Base-by-base conservation (phyloP, 53 echinoderm and acorn worm species). In the Echinarachnius parma region DNA sequence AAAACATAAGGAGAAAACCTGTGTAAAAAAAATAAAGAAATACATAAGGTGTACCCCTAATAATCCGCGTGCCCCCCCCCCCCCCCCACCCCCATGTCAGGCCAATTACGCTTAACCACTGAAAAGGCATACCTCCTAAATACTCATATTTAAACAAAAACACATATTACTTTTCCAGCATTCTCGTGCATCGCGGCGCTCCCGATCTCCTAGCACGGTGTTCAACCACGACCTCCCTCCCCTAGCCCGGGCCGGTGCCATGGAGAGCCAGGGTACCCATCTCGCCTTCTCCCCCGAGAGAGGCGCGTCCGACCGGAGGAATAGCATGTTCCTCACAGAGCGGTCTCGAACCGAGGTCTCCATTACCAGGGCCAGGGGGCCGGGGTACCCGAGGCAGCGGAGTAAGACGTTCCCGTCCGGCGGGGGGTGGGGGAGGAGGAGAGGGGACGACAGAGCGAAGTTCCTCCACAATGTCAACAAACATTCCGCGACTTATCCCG, bases 281-380 rank as follows among this genome's bases (percentile, higher is more conserved):
- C 10, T 16, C 37, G 26, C 1, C 25, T 31, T 4, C 66, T 31
- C 32, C 39, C 24, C 24, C 5, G 1, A 2, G 56, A n/a, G n/a
- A n/a, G n/a, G 4, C 21, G 44, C 1, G 55, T 57, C 8, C 44
- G 44, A 25, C 74, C 74, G 74, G 0, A 25, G 74, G 5, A 56
- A 24, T 28, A 72, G 57, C 42, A 54, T 72, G 56, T 72, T 72
- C 34, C 39, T 72, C 1, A 72, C 74, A 0, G 74, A 72, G 19
- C 35, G 74, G 4, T 39, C 32, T 22, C 55, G 57, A 0, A 72
- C 74, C 25, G 74, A 72, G 8, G 74, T 39, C 32, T 72, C 74
- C 0, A 56, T 72, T 9, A 28, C 39, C 19, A 35, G 57, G n/a
- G 55, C 56, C 9, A 28, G 19, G 5, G n/a, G n/a, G n/a, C 22